These are phyloP conservation scores for Calliopum simillimum DNA, from an alignment of 2,888 invertebrate species.

Conservation along the genomic window DNA sequence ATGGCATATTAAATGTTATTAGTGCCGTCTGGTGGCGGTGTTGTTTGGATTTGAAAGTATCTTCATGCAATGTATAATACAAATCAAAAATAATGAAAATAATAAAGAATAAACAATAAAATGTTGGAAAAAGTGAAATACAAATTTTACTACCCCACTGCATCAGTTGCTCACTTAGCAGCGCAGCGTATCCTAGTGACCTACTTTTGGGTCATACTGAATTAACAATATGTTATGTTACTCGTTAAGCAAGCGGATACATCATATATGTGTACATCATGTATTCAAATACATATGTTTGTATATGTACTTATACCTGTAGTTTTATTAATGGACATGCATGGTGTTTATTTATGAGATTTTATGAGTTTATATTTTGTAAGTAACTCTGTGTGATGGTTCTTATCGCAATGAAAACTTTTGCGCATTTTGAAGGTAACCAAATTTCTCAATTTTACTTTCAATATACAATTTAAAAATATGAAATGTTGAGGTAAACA, in stretches of 20 bases:
- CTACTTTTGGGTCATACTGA: slow-evolving; percentile 12
- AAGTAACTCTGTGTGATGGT: slow-evolving; percentile 10
- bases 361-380: background rate
- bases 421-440: slow-evolving; percentile 25
- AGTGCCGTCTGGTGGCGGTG: too few relatives aligned
- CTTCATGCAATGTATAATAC: too few relatives aligned
- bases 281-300: background rate
- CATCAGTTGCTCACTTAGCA: too few relatives aligned
- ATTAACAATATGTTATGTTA: slow-evolving; percentile 2
- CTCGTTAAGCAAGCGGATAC: slow-evolving; percentile 13
- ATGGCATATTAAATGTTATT: too few relatives aligned
- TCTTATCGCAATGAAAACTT: slow-evolving; percentile 34
- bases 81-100: too few relatives aligned
- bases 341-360: slow-evolving; percentile 3
- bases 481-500: too few relatives aligned
- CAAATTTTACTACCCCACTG: too few relatives aligned
- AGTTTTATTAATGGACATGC: slow-evolving; percentile 40
- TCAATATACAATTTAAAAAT: background rate
- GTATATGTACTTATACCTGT: background rate
- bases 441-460: background rate
- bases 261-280: too few relatives aligned
- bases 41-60: too few relatives aligned
- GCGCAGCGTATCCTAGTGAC: slow-evolving; percentile 13
- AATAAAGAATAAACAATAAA: too few relatives aligned
- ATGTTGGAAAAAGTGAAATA: too few relatives aligned